Percentiles rank a stretch among this genome's conserved stretches.
phyloP scores from a whole-genome alignment of 2,113 vertebrate species.

The Hippoglossus stenolepis region DNA sequence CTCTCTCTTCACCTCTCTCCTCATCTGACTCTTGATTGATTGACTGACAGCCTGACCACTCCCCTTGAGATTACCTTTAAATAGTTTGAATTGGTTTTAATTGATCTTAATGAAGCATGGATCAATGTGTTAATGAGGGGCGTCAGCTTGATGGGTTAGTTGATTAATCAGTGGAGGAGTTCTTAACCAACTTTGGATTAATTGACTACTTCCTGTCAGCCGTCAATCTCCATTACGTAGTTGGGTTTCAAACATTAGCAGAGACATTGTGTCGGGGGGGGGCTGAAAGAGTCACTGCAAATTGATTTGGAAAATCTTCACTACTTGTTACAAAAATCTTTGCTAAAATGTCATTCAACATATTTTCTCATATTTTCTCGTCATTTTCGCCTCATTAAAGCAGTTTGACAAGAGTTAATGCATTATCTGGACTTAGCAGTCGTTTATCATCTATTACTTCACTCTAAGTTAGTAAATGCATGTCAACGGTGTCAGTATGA shows the following conservation, averaged over 20 bases:
- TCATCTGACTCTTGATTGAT: conserved; percentile 46
- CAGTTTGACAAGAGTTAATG: not conserved
- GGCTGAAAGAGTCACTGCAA: not conserved
- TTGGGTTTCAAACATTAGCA: not conserved
- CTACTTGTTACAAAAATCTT: not conserved
- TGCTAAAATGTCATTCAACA: too few relatives aligned
- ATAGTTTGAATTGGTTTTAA: conserved; percentile 68
- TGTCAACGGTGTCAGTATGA: conserved; percentile 4
- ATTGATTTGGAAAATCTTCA: not conserved
- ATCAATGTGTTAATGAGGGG: conserved; percentile 71
- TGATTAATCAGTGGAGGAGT: conserved; percentile 67
- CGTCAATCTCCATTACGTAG: conserved; percentile 59
- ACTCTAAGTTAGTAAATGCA: not conserved
- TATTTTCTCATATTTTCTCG: too few relatives aligned
- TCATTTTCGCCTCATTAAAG: not conserved
- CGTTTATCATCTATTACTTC: conserved; percentile 1
- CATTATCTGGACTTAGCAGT: not conserved
- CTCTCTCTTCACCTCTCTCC: not conserved
- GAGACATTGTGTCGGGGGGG: not conserved
- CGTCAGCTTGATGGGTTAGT: conserved; percentile 60
- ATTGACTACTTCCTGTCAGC: conserved; percentile 65
- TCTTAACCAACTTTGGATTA: conserved; percentile 61
- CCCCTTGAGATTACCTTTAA: conserved; percentile 58
- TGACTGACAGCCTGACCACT: conserved; percentile 62
- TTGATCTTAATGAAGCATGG: conserved; percentile 71